Percentiles rank a stretch among this genome's conserved stretches.
phyloP scores from a whole-genome alignment of 37 sponge, comb jelly and placozoan species.

The Crambe crambe region DNA sequence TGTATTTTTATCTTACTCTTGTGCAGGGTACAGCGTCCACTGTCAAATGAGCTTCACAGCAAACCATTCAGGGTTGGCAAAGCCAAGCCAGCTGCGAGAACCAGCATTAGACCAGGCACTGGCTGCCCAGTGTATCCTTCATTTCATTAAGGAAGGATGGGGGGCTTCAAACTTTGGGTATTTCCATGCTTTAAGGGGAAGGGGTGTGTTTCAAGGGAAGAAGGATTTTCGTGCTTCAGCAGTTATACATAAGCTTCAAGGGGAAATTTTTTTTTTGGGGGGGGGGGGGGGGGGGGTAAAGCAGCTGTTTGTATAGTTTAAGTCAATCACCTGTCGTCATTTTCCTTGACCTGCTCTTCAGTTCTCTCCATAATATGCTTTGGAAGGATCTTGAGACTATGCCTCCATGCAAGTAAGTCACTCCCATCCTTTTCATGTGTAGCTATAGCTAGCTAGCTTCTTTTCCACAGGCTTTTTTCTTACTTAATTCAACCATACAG shows the following conservation, averaged over 20 bases:
- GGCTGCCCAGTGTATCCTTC: conserved; percentile 79
- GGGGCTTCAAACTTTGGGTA: no score
- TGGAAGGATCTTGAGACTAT: conserved; percentile 20
- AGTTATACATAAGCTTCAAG: no score
- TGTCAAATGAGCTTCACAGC: background rate
- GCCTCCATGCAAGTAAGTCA: conserved; percentile 62
- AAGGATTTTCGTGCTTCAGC: no score
- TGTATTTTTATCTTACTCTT: background rate
- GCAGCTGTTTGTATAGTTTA: no score
- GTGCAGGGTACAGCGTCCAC: conserved; percentile 15
- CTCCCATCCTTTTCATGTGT: background rate
- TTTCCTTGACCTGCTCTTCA: conserved; percentile 10
- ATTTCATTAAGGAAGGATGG: no score
- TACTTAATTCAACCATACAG: no score
- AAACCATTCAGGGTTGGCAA: conserved; percentile 42
- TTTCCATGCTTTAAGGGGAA: no score
- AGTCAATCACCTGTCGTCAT: no score
- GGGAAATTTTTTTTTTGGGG: no score
- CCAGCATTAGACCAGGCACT: background rate
- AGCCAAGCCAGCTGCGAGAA: conserved; percentile 22
- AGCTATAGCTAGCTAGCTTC: background rate
- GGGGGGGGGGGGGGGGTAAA: no score
- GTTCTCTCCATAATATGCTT: conserved; percentile 57
- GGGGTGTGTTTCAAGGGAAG: no score
- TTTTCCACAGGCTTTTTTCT: no score